Conservation (phyloP, 1,140 invertebrate species). For the Apis dorsata region DNA sequence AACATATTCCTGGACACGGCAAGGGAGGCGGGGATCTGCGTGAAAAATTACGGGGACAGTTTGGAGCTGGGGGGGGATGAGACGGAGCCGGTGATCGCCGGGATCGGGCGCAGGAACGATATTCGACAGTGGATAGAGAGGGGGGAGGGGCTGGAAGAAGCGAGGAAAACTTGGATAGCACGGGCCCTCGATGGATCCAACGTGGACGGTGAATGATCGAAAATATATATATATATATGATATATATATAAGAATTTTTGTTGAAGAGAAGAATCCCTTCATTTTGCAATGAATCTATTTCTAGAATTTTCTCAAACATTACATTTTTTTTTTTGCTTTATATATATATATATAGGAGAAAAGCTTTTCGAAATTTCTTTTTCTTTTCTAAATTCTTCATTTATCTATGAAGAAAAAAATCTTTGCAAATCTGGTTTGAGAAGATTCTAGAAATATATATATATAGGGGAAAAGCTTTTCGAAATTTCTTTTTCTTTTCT, state of each 20-base stretch:
- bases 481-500: no score
- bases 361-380: no score
- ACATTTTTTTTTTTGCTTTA: no score
- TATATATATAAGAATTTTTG: background rate
- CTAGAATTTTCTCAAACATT: no score
- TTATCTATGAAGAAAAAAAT: no score
- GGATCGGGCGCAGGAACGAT: conserved; percentile 64
- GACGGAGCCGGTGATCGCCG: conserved; percentile 64
- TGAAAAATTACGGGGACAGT: conserved; percentile 64
- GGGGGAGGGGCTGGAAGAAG: conserved; percentile 34
- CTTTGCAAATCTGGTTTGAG: no score
- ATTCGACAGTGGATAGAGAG: conserved; percentile 69
- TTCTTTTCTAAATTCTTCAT: no score
- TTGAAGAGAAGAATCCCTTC: no score
- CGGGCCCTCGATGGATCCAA: conserved; percentile 70
- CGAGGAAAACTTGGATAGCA: conserved; percentile 70
- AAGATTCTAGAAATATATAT: no score
- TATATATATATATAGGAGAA: no score
- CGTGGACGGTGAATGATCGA: conserved; percentile 64
- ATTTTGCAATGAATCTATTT: no score
- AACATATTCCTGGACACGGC: conserved; percentile 63
- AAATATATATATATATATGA: background rate
- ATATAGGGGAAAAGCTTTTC: no score
- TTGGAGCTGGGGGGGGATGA: conserved; percentile 46
- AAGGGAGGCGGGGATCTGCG: conserved; percentile 70